phyloP scores from a whole-genome alignment of 1,140 invertebrate species.

The Lepidurus apus region DNA sequence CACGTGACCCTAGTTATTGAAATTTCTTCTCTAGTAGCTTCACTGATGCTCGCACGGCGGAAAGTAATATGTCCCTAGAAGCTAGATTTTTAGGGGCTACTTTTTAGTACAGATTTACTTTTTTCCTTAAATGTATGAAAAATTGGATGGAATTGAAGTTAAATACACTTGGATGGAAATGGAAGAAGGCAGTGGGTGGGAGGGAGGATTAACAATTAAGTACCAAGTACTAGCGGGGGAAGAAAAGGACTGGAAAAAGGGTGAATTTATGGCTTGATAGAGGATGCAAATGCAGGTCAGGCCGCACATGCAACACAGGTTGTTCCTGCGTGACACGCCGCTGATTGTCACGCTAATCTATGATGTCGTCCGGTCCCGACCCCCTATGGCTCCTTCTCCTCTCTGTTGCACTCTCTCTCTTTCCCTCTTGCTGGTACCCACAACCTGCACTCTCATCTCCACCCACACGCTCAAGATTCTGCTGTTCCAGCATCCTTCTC shows the following conservation, averaged over 20 bases:
- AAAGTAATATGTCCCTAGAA: too few species aligned
- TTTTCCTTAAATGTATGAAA: too few species aligned
- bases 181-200: too few species aligned
- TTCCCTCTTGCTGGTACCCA: background rate
- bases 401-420: constrained; percentile 5
- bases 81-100: too few species aligned
- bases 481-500: constrained; percentile 9
- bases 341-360: constrained; percentile 21
- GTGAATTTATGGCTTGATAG: constrained; percentile 19
- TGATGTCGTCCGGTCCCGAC: constrained; percentile 12
- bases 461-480: constrained; percentile 6
- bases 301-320: constrained; percentile 7
- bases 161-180: too few species aligned
- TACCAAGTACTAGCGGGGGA: background rate
- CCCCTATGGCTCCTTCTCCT: constrained; percentile 17
- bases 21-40: too few species aligned
- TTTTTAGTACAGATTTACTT: too few species aligned
- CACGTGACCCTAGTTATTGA: too few species aligned
- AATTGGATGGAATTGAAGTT: too few species aligned
- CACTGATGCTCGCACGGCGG: too few species aligned
- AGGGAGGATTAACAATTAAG: background rate
- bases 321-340: constrained; percentile 20
- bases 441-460: constrained; percentile 20
- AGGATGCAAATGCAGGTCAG: constrained; percentile 21
- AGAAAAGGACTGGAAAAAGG: background rate